phyloP scores from a whole-genome alignment of 2,797 vertebrate genomes.

The Syndactyla subalaris region DNA sequence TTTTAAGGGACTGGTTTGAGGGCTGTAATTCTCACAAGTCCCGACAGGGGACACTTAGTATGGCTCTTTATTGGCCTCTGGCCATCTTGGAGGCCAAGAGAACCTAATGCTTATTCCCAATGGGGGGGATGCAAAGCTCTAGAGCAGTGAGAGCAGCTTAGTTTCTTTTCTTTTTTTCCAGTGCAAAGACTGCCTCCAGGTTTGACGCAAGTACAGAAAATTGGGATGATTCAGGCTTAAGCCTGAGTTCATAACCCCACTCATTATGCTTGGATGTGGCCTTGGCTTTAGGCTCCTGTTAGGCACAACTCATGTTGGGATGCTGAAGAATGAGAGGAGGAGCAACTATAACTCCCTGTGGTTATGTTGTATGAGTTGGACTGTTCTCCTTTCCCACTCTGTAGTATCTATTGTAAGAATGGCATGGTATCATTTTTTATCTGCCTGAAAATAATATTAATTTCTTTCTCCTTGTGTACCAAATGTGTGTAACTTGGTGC shows the following conservation, averaged over 20 bases:
- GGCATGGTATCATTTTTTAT: background rate
- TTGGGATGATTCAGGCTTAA: constrained; percentile 31
- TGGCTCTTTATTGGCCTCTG: background rate
- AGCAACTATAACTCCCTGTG: background rate
- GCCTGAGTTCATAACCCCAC: background rate
- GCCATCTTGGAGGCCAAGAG: background rate
- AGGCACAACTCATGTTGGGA: background rate
- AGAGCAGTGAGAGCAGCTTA: background rate
- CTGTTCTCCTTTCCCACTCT: background rate
- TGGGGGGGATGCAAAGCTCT: background rate
- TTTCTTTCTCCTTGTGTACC: background rate
- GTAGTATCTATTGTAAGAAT: background rate
- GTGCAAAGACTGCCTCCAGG: background rate
- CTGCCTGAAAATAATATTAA: background rate
- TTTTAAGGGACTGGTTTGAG: background rate
- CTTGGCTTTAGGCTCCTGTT: background rate
- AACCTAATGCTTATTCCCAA: background rate
- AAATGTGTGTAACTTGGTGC: background rate
- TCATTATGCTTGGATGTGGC: background rate
- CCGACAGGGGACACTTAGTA: background rate
- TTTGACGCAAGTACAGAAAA: constrained; percentile 2
- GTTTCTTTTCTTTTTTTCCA: background rate
- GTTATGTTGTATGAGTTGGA: background rate
- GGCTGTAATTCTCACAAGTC: background rate
- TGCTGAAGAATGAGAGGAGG: background rate